Evolutionary conservation across 2,888 invertebrate species (phyloP), one percentile per base, ranked within the genome.

Genomic region (Aporophyla nigra): DNA sequence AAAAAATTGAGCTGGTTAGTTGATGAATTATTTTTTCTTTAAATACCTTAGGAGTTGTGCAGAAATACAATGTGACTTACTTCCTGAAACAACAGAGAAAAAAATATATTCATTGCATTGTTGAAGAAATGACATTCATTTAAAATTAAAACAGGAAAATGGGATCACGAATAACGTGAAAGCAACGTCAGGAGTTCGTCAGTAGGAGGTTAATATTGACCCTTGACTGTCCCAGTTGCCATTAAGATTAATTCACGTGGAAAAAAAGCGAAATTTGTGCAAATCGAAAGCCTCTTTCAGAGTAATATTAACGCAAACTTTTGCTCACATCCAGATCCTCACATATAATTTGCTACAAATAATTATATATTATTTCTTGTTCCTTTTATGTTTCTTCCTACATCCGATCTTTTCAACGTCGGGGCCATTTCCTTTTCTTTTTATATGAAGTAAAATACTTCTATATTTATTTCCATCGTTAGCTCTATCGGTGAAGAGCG

Each of bases 391-490:
- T 40, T 21, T 63, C 19, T 73, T 58, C 16, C n/a, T 14, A 65
- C 21, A 76, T 66, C 21, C 46, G 65, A 81, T 76, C 33, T 56
- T 66, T 61, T 59, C 40, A 59, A 49, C 40, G 16, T 49, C 14
- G n/a, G 54, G 10, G 3, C 78, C 33, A 78, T 61, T 77, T 56
- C 33, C 27, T 63, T 66, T 69, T 67, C 63, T 63, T 46, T 83
- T 67, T 58, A 62, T 70, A 51, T 54, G 63, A 16, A 73, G 70
- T 70, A 75, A 76, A 65, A 74, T 59, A 80, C 59, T 61, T 71
- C 65, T 63, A 14, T 71, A 76, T 80, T 82, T 78, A 83, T 78
- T 75, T 74, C 59, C 40, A 33, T 83, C 76, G 78, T 83, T 71
- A 78, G 66, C 53, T 72, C 51, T 75, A 71, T 86, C 49, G 66